Conservation (phyloP, 2,113 vertebrate species). For the Malurus elegans region DNA sequence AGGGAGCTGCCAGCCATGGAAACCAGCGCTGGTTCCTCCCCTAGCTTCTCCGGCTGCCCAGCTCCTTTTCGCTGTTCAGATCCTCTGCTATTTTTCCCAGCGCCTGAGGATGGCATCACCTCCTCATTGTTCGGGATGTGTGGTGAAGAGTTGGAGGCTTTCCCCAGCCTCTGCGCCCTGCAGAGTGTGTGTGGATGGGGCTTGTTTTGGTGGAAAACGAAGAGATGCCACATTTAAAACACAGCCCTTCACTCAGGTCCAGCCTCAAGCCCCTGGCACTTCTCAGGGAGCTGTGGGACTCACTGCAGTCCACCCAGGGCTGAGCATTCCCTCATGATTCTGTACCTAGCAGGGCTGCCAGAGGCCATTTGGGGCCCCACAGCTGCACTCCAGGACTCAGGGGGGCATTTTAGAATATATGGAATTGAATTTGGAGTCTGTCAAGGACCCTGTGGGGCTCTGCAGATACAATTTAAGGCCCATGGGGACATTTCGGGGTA, state of each 20-base stretch:
- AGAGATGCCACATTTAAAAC: background rate
- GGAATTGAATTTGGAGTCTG: background rate
- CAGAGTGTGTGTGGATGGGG: background rate
- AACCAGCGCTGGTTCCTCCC: background rate
- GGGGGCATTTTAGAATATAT: background rate
- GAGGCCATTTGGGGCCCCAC: background rate
- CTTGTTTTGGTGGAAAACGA: background rate
- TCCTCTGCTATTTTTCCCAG: background rate
- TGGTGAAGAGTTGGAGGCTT: background rate
- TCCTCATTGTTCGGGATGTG: background rate
- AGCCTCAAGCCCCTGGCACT: background rate
- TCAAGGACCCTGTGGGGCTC: background rate
- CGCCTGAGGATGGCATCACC: conserved; percentile 31
- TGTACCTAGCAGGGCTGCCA: background rate
- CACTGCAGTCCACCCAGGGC: background rate
- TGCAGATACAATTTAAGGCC: background rate
- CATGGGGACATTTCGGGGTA: background rate
- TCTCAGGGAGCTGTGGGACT: background rate
- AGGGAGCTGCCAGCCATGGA: background rate
- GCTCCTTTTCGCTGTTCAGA: background rate
- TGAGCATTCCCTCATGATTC: background rate
- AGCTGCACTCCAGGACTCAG: background rate
- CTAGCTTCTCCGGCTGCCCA: accelerated
- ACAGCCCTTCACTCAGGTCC: background rate
- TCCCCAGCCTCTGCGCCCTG: accelerated